Percentiles rank a stretch among this genome's conserved stretches.
These are phyloP conservation scores for Aspidiotus destructor DNA, from an alignment of 2,888 invertebrate species.

Conservation along the genomic window DNA sequence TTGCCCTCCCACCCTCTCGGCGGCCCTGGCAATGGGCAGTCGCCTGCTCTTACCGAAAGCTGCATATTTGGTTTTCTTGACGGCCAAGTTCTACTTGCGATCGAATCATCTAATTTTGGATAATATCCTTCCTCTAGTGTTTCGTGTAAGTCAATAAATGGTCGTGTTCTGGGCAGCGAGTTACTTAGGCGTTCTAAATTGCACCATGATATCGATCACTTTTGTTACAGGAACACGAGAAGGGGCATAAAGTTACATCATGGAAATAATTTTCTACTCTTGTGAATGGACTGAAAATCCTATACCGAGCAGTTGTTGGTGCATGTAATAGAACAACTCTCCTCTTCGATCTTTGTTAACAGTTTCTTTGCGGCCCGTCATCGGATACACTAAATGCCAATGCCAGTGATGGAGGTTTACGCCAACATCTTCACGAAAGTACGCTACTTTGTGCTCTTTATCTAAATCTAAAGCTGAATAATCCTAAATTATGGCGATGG, in stretches of 20 bases:
- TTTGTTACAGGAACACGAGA: not conserved
- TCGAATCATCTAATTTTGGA: slow-evolving; percentile 69
- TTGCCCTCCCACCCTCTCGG: too few species aligned
- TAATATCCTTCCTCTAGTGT: slow-evolving; percentile 71
- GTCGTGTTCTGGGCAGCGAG: slow-evolving; percentile 52
- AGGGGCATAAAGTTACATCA: too few species aligned
- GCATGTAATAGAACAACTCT: slow-evolving; percentile 73
- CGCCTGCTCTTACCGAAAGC: slow-evolving; percentile 36
- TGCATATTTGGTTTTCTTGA: slow-evolving; percentile 45
- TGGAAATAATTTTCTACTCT: not conserved
- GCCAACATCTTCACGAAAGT: slow-evolving; percentile 76
- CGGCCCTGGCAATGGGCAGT: too few species aligned
- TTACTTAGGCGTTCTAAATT: slow-evolving; percentile 68
- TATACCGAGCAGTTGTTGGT: slow-evolving; percentile 57
- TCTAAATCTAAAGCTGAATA: slow-evolving; percentile 66
- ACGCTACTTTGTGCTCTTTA: slow-evolving; percentile 68
- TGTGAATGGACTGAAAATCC: slow-evolving; percentile 43
- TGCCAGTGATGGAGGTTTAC: slow-evolving; percentile 85
- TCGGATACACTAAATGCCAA: slow-evolving; percentile 81
- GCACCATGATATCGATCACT: slow-evolving; percentile 46
- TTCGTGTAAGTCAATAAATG: slow-evolving; percentile 55
- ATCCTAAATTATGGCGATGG: slow-evolving; percentile 60
- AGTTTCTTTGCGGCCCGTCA: slow-evolving; percentile 48
- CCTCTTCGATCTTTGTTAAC: slow-evolving; percentile 67
- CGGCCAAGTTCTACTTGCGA: slow-evolving; percentile 66